Base-by-base conservation (phyloP, 2,113 vertebrate genomes). In the Paramisgurnus dabryanus region DNA sequence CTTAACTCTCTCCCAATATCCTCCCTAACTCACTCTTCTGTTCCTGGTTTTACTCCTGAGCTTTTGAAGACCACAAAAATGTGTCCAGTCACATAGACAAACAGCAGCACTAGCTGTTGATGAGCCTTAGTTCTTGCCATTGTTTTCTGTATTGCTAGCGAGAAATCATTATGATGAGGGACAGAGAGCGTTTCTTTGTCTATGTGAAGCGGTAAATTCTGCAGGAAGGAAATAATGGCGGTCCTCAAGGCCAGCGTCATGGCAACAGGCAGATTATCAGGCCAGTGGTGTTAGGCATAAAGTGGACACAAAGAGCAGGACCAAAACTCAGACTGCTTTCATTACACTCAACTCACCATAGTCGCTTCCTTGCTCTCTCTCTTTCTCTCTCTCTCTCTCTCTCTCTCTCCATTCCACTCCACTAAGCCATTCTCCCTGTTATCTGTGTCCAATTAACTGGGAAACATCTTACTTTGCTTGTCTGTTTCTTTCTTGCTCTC, bases 171-270 rank as follows among this genome's bases (percentile, higher is more conserved):
- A 77, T 67, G 47, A 67, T 80, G 70, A 66, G 67, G 34, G 45
- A 39, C 15, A 10, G 43, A 58, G 70, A 45, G 72, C 47, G 41
- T n/a, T 7, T 63, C 34, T 80, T 70, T 63, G 64, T 58, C n/a
- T 58, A 3, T 15, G 73, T 34, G 47, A 41, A 60, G 53, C 40
- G 39, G 71, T 78, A 76, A 80, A 85, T 65, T 79, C 73, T 79
- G 82, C 47, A 81, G 63, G 71, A 60, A 53, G 58, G 69, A 76
- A 75, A 78, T 68, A 80, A 80, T 77, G 63, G 76, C 17, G 27
- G 53, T 65, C 82, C 78, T 82, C 82, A 82, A 86, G 83, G 86
- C 86, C 76, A 85, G 50, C 60, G 53, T 82, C 80, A 86, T 88
- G 83, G 83, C 75, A 88, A 85, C 83, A 49, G 73, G 53, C 47